These are phyloP conservation scores for Tanytarsus gracilentus DNA, from an alignment of 2,888 invertebrate genomes.

Conservation along the genomic window DNA sequence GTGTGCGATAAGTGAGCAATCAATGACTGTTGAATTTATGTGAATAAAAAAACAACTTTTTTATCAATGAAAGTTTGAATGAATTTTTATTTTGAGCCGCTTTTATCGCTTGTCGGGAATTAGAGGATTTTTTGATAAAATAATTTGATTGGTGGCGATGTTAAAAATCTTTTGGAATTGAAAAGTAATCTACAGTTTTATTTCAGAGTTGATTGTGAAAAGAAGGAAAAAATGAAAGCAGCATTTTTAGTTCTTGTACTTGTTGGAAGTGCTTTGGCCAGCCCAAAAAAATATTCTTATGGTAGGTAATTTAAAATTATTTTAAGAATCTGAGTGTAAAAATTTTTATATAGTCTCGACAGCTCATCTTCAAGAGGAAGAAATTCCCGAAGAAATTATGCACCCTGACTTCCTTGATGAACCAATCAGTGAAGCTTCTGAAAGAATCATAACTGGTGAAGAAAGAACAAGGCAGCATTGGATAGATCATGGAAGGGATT, in stretches of 20 bases:
- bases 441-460: conserved; percentile 16
- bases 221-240: background rate
- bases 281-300: background rate
- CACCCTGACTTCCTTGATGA: background rate
- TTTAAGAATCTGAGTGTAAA: background rate
- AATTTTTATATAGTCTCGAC: background rate
- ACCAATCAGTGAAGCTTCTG: too few species aligned
- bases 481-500: conserved; percentile 35
- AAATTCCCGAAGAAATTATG: background rate
- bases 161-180: too few species aligned
- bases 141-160: too few species aligned
- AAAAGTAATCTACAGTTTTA: too few species aligned
- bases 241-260: background rate
- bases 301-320: background rate
- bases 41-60: too few species aligned
- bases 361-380: background rate
- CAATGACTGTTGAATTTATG: too few species aligned
- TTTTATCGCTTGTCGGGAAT: too few species aligned
- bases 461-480: conserved; percentile 37
- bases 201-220: background rate
- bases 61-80: too few species aligned
- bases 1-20: conserved; percentile 42
- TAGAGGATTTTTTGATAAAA: too few species aligned
- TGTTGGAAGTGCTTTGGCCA: background rate
- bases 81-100: too few species aligned